Conservation (phyloP, 2,113 vertebrate species). For the Caracal caracal region DNA sequence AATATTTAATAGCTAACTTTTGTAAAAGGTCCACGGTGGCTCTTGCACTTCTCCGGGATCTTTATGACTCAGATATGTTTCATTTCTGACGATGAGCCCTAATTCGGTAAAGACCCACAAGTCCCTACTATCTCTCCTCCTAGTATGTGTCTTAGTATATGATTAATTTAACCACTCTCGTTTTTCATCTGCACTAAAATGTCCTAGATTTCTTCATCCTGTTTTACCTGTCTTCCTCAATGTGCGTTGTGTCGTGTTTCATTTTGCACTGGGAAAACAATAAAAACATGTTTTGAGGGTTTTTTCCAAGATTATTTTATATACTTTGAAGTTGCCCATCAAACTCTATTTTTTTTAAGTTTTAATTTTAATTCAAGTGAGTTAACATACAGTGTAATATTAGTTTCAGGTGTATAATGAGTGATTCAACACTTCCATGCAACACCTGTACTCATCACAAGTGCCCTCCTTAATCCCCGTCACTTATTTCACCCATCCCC, state of each 20-base stretch:
- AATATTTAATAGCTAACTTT: conserved; percentile 44
- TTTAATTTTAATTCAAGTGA: not conserved
- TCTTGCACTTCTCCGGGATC: conserved; percentile 53
- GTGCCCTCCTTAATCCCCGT: not conserved
- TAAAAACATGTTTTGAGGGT: not conserved
- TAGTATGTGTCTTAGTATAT: not conserved
- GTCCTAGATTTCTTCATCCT: not conserved
- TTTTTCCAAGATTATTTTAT: not conserved
- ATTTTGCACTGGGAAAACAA: not conserved
- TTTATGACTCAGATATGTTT: conserved; percentile 68
- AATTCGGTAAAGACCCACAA: conserved; percentile 3
- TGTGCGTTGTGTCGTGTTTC: not conserved
- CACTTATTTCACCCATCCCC: not conserved
- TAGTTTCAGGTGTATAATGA: not conserved
- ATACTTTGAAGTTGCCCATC: not conserved
- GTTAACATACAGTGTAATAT: not conserved
- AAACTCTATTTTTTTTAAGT: not conserved
- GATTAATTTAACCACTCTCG: not conserved
- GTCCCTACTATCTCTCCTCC: not conserved
- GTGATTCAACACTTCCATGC: not conserved
- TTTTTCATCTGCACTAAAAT: conserved; percentile 27
- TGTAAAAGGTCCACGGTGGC: conserved; percentile 10
- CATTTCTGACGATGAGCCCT: conserved; percentile 37
- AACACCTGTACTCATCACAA: not conserved
- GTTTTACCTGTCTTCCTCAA: not conserved